phyloP scores from a whole-genome alignment of 2,113 vertebrate genomes.

The Rhabdomys dilectus region DNA sequence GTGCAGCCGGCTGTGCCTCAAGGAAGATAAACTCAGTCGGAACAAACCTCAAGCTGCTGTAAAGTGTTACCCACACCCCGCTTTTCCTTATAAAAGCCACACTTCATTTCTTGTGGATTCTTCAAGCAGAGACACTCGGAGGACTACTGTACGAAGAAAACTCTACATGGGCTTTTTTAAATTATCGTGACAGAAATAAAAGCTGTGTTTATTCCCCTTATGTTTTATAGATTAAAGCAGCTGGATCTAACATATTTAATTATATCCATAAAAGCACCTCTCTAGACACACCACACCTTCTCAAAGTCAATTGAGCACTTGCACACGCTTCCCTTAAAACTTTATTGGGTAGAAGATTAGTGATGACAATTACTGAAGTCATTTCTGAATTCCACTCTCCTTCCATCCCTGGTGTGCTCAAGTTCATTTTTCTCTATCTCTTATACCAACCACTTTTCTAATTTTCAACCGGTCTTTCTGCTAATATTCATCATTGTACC shows the following conservation, averaged over 20 bases:
- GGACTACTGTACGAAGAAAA: slow-evolving; percentile 23
- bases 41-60: not conserved
- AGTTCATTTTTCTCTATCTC: not conserved
- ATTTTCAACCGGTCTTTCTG: not conserved
- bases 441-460: not conserved
- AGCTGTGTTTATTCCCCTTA: not conserved
- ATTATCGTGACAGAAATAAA: slow-evolving; percentile 26
- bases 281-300: not conserved
- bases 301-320: slow-evolving; percentile 16
- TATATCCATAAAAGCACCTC: not conserved
- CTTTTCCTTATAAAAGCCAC: not conserved
- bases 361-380: not conserved
- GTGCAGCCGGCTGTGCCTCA: not conserved
- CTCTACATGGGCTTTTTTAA: slow-evolving; percentile 18
- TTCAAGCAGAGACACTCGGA: not conserved
- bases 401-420: not conserved
- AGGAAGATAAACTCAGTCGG: not conserved
- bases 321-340: not conserved
- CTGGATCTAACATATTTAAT: slow-evolving; percentile 4
- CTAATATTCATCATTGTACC: not conserved
- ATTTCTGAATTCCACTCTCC: not conserved
- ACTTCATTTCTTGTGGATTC: not conserved
- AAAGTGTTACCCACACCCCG: not conserved
- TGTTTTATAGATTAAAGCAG: not conserved
- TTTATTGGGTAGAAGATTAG: not conserved